phyloP scores from a whole-genome alignment of 2,888 invertebrate genomes.

The Ceramica pisi region DNA sequence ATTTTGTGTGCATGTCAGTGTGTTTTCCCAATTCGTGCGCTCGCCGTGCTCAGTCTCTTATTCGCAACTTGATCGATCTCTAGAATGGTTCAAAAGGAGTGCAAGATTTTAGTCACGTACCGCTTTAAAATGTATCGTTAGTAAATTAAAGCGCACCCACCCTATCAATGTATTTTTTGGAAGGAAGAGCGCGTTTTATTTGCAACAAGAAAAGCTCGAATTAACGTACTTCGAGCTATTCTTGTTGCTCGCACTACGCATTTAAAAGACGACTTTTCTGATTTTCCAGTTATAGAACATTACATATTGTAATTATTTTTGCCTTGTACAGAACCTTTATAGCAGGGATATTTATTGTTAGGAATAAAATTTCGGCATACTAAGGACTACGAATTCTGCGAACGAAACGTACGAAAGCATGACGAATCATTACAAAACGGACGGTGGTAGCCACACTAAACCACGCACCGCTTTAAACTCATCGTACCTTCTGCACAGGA shows the following conservation, averaged over 20 bases:
- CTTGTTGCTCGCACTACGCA: background rate
- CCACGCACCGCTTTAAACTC: background rate
- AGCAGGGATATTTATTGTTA: background rate
- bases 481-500: constrained; percentile 43
- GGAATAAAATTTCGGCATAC: background rate
- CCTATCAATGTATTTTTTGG: too few species aligned
- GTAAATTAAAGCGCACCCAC: too few species aligned
- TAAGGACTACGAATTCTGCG: background rate
- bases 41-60: background rate
- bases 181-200: too few species aligned
- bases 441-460: background rate
- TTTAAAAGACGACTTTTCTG: background rate
- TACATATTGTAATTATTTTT: background rate
- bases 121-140: too few species aligned
- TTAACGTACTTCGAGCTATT: background rate
- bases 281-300: background rate
- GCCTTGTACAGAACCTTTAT: background rate
- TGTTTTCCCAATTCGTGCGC: background rate
- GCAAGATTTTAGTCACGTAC: background rate
- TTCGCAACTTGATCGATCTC: background rate
- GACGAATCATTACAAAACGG: background rate
- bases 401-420: background rate
- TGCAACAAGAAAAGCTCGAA: too few species aligned
- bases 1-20: background rate
- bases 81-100: background rate